Percentiles rank a stretch among this genome's conserved stretches.
phyloP scores from a whole-genome alignment of 92 coral and sea anemone species.

The Heliopora coerulea region DNA sequence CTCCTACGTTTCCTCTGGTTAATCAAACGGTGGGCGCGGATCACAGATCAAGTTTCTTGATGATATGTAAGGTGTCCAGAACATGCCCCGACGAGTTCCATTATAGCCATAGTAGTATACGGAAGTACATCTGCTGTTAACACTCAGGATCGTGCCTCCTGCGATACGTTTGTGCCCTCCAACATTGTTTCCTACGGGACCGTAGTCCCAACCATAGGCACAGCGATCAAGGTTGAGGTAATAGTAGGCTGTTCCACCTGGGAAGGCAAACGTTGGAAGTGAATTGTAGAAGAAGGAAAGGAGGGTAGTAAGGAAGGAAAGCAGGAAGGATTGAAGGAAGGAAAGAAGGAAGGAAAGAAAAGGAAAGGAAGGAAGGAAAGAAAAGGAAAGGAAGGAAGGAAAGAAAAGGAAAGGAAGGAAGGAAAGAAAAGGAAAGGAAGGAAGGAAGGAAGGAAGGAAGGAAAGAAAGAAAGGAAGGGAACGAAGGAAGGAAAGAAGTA shows the following conservation, averaged over 20 bases:
- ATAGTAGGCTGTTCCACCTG: not conserved
- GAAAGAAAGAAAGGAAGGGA: not conserved
- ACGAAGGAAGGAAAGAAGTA: not conserved
- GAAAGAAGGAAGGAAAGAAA: not conserved
- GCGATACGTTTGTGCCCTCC: not conserved
- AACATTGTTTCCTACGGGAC: not conserved
- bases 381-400: not conserved
- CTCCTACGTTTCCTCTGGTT: not conserved
- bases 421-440: not conserved
- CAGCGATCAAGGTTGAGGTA: not conserved
- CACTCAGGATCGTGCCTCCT: constrained; percentile 1
- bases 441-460: not conserved
- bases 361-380: not conserved
- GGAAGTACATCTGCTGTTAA: not conserved
- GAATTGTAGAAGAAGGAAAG: not conserved
- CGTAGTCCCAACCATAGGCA: not conserved
- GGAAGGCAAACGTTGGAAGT: not conserved
- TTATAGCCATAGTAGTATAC: constrained; percentile 7
- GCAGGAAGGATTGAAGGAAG: not conserved
- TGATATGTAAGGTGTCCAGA: constrained; percentile 6
- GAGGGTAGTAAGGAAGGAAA: not conserved
- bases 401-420: not conserved
- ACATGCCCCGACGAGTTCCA: not conserved
- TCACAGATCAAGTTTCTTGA: not conserved
- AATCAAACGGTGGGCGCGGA: not conserved